A percentile compares a stretch with the other conserved stretches of the same genome.
phyloP scores from a whole-genome alignment of 2,888 invertebrate genomes.

The Parthenolecanium corni region DNA sequence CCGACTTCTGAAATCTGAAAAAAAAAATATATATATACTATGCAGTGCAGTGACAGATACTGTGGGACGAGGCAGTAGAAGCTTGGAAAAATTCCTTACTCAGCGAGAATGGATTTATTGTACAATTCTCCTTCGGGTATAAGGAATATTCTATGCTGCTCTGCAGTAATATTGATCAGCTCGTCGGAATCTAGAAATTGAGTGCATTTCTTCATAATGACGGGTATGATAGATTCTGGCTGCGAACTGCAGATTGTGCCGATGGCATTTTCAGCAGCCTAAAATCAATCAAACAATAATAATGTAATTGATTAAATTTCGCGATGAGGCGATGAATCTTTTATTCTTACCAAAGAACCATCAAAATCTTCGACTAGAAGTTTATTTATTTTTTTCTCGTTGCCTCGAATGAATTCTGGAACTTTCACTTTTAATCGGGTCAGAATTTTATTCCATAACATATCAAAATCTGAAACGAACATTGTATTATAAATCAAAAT shows the following conservation, averaged over 20 bases:
- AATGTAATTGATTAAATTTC: not conserved
- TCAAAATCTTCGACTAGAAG: conserved; percentile 48
- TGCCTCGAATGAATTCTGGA: conserved; percentile 48
- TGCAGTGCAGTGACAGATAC: too few species aligned
- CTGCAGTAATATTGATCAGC: conserved; percentile 59
- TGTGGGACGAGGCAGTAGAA: too few species aligned
- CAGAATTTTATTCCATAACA: conserved; percentile 58
- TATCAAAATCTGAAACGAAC: conserved; percentile 31
- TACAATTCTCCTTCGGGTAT: conserved; percentile 83
- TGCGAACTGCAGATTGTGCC: conserved; percentile 54
- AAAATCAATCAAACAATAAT: conserved; percentile 34
- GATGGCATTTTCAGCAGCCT: conserved; percentile 59
- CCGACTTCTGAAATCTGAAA: conserved; percentile 7
- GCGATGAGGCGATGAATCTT: not conserved
- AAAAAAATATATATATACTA: not conserved
- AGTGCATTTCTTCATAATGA: conserved; percentile 51
- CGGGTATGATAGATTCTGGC: conserved; percentile 52
- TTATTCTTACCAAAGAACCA: conserved; percentile 38
- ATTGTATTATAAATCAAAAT: not conserved
- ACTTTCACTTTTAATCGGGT: conserved; percentile 49
- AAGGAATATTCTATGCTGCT: conserved; percentile 66
- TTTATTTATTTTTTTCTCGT: conserved; percentile 48
- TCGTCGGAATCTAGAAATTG: conserved; percentile 51
- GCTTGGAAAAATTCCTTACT: conserved; percentile 32
- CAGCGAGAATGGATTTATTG: conserved; percentile 50